phyloP scores from a whole-genome alignment of 2,113 vertebrate genomes.

The Paralichthys olivaceus region DNA sequence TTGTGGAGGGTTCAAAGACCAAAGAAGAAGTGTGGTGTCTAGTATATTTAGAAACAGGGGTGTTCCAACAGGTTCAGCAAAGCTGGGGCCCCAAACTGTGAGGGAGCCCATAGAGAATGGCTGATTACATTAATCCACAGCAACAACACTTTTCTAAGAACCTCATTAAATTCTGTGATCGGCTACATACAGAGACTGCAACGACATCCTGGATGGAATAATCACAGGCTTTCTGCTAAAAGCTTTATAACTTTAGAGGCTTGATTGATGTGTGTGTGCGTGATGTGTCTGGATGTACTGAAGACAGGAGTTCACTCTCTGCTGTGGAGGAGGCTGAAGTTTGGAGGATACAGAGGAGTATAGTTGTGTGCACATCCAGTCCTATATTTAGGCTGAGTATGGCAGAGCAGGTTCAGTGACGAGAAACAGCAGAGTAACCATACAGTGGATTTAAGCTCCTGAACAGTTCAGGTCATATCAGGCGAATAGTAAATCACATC shows the following conservation, averaged over 20 bases:
- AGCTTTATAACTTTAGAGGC: not conserved
- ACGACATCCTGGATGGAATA: not conserved
- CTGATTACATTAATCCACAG: not conserved
- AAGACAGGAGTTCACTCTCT: not conserved
- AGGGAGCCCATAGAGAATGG: not conserved
- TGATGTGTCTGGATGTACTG: not conserved
- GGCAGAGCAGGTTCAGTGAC: constrained; percentile 6
- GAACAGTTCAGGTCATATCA: not conserved
- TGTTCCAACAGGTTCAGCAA: not conserved
- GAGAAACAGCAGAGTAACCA: not conserved
- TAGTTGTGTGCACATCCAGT: constrained; percentile 2
- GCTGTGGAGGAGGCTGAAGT: constrained; percentile 17
- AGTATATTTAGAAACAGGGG: not conserved
- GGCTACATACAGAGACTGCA: not conserved
- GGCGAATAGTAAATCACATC: not conserved
- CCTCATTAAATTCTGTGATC: not conserved
- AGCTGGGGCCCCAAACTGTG: too few species aligned
- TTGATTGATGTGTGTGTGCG: not conserved
- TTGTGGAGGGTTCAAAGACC: constrained; percentile 2
- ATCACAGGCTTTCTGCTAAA: too few species aligned
- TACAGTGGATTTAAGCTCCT: not conserved
- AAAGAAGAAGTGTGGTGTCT: not conserved
- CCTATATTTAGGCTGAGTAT: constrained; percentile 21
- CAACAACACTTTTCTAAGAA: not conserved
- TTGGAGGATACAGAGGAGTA: constrained; percentile 12